Evolutionary conservation across 2,888 invertebrate genomes (phyloP).

Genomic region (Meiosimyza platycephala): DNA sequence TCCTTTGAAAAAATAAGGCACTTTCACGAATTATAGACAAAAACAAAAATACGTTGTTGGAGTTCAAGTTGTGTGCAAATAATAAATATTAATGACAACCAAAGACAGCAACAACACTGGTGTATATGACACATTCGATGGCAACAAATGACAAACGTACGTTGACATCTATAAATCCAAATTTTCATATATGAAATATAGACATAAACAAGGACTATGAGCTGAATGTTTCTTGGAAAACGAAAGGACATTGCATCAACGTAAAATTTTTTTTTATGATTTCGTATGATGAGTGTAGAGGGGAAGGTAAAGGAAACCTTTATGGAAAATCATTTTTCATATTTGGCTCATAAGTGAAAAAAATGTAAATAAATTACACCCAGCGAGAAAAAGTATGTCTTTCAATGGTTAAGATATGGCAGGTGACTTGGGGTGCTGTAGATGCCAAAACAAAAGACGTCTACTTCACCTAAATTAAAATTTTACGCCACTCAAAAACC

Average conservation of each 20-base stretch:
- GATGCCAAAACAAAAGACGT: too few species aligned
- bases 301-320: neutral
- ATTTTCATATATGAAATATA: slow-evolving; percentile 25
- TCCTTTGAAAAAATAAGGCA: slow-evolving; percentile 25
- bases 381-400: too few species aligned
- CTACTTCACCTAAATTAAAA: too few species aligned
- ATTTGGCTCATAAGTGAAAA: slow-evolving; percentile 9
- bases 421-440: neutral
- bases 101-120: slow-evolving; percentile 22
- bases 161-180: slow-evolving; percentile 36
- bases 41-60: neutral
- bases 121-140: slow-evolving; percentile 39
- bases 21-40: slow-evolving; percentile 6
- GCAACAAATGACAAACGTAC: slow-evolving; percentile 36
- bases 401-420: neutral
- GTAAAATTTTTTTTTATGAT: neutral
- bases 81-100: slow-evolving; percentile 44
- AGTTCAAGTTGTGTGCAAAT: slow-evolving; percentile 41
- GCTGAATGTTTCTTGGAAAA: neutral
- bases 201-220: slow-evolving; percentile 1
- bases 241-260: slow-evolving; percentile 2
- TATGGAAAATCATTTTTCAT: slow-evolving; percentile 40
- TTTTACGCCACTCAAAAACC: neutral
- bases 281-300: neutral
- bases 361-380: too few species aligned